Conservation (phyloP, 2,113 vertebrate genomes). For the Planiliza haematocheilus region DNA sequence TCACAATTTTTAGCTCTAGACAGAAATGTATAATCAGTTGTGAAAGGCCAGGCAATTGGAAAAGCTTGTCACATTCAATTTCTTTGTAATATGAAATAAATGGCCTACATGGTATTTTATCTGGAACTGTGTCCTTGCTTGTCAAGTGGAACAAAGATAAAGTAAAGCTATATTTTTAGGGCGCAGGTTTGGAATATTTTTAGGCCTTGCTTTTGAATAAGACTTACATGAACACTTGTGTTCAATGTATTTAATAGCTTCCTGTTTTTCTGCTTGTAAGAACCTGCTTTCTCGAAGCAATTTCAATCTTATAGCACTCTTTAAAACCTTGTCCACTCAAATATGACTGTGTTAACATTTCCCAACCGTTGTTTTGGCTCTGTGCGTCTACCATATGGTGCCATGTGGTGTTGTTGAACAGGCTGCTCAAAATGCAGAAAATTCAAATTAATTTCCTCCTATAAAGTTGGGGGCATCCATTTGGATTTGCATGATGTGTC, state of each 20-base stretch:
- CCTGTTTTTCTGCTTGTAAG: neutral
- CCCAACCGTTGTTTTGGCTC: slow-evolving; percentile 61
- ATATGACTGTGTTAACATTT: slow-evolving; percentile 70
- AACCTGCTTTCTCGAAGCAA: neutral
- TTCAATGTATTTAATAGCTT: slow-evolving; percentile 8
- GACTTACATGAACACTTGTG: neutral
- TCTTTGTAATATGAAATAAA: slow-evolving; percentile 53
- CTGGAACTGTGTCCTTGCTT: slow-evolving; percentile 10
- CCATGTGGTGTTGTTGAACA: slow-evolving; percentile 78
- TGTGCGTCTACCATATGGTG: slow-evolving; percentile 73
- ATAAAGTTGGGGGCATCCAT: slow-evolving; percentile 71
- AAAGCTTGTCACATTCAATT: slow-evolving; percentile 52
- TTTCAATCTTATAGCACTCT: slow-evolving; percentile 31
- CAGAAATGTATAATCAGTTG: slow-evolving; percentile 45
- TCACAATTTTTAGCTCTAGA: slow-evolving; percentile 35
- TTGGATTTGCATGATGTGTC: slow-evolving; percentile 77
- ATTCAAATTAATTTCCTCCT: slow-evolving; percentile 71
- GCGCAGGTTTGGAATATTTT: neutral
- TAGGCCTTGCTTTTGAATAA: neutral
- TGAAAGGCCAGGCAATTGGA: slow-evolving; percentile 55
- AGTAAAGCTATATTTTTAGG: slow-evolving; percentile 4
- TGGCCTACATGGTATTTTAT: slow-evolving; percentile 31
- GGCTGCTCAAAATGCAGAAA: slow-evolving; percentile 71
- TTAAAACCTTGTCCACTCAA: slow-evolving; percentile 55
- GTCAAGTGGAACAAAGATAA: slow-evolving; percentile 21